Percentiles rank a stretch among this genome's conserved stretches.
Evolutionary conservation across 2,797 vertebrate species (phyloP).

Genomic region (Tenualosa ilisha): DNA sequence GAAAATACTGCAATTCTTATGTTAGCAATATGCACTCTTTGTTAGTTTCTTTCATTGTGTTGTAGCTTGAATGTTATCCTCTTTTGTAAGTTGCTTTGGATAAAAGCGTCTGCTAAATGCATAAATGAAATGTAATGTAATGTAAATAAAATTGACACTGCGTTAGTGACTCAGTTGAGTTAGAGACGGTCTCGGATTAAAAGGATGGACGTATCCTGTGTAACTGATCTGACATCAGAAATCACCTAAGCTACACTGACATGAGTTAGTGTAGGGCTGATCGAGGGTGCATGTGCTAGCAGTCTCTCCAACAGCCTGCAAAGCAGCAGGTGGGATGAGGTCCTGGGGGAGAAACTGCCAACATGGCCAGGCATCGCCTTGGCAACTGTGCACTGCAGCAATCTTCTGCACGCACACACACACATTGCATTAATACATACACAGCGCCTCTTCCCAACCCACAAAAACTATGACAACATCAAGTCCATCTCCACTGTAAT

Average conservation of each 20-base stretch:
- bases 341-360: constrained; percentile 27
- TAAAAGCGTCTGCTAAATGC: too few species aligned
- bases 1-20: too few species aligned
- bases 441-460: neutral
- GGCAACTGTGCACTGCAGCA: constrained; percentile 43
- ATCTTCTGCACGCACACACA: constrained; percentile 26
- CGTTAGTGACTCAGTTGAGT: neutral
- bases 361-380: constrained; percentile 32
- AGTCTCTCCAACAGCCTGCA: neutral
- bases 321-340: constrained; percentile 16
- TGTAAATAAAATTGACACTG: too few species aligned
- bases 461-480: neutral
- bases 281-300: neutral
- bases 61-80: too few species aligned
- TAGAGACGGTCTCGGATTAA: neutral
- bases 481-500: neutral
- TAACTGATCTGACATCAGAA: neutral
- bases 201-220: neutral
- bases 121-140: too few species aligned
- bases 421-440: neutral
- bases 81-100: too few species aligned
- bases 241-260: neutral
- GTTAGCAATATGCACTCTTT: too few species aligned
- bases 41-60: too few species aligned
- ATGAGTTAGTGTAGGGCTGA: neutral